Percentiles rank a stretch among this genome's conserved stretches.
Conservation (phyloP, 2,113 vertebrate species). For the Apaloderma vittatum region DNA sequence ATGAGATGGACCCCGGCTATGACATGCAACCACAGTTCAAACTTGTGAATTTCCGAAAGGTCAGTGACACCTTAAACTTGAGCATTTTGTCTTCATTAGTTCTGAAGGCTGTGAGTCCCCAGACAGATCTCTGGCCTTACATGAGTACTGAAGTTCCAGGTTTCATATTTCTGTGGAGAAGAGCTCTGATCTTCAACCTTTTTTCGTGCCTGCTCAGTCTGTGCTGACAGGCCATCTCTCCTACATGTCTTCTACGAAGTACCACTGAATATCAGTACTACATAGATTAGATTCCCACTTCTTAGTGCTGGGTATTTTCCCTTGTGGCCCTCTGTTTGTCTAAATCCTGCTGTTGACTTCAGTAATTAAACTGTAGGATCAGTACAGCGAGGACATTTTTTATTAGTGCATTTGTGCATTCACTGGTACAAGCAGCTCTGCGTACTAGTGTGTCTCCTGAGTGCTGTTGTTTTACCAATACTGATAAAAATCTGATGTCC, state of each 20-base stretch:
- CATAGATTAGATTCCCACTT: not conserved
- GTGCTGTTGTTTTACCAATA: not conserved
- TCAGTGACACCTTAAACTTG: not conserved
- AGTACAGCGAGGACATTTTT: not conserved
- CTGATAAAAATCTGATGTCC: not conserved
- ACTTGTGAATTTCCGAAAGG: not conserved
- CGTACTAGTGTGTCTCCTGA: rapidly evolving
- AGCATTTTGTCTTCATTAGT: slow-evolving; percentile 21
- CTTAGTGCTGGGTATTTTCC: not conserved
- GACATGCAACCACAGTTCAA: not conserved
- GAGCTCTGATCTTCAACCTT: not conserved
- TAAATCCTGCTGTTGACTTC: not conserved
- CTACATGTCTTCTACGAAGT: not conserved
- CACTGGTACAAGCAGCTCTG: not conserved
- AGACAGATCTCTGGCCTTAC: not conserved
- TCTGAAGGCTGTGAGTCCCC: not conserved
- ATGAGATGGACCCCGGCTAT: not conserved
- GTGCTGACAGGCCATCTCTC: not conserved
- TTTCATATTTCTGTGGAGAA: not conserved
- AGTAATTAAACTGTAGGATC: not conserved
- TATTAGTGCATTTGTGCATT: not conserved
- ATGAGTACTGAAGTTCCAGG: not conserved
- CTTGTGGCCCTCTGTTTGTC: not conserved
- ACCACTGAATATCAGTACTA: not conserved
- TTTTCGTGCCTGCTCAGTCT: not conserved